Evolutionary conservation across 2,888 invertebrate genomes (phyloP), one percentile per base, ranked within the genome.

Genomic region (Sphaeridia pumilis): DNA sequence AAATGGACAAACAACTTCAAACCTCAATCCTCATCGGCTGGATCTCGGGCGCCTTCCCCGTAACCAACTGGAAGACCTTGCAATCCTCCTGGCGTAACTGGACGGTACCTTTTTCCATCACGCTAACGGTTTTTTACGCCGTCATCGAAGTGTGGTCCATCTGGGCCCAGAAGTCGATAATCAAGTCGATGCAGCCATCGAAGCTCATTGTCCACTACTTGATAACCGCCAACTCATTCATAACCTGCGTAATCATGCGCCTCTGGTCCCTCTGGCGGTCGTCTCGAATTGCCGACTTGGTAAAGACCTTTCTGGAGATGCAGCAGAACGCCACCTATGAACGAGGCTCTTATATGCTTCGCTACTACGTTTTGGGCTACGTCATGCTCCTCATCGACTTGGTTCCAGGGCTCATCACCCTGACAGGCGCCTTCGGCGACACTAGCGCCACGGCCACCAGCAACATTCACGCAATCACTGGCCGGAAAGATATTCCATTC

Each of bases 281-380:
- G 14, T 25, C 43, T n/a, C n/a, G 24, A 34, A 20, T 50, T 12
- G 14, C 43, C 2, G 24, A 50, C 2, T 17, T 50, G 20, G 17
- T 50, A 12, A 17, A 21, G 4, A 20, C 42, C 2, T 22, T 50
- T 10, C 22, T 43, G 7, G 25, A 22, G 14, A 10, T 50, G 17
- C 42, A 34, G 44, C 26, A 22, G n/a, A 34, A 21, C 27, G 7
- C 34, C 2, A 7, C 26, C 17, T 27, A 34, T 17, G 22, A 25
- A 12, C 7, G 21, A 14, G 34, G 35, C 10, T 34, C 50, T 12
- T 50, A 50, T 35, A 34, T 50, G 4, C 2, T n/a, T 14, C 25
- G 44, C 5, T 50, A 50, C 21, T 50, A 50, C 26, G 3, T 34
- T 3, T 35, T 50, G 2, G 50, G 50, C 17, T 43, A 50, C 24